Conservation (phyloP, 2,113 vertebrate species). For the Bos taurus region ARS-UCD2.0 NC_037343.1:69441001-69441500, state of each 20-base stretch:
- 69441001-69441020: constrained; percentile 63
- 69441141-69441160: constrained; percentile 75
- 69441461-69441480: constrained; percentile 82
- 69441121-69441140: constrained; percentile 76
- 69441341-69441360: constrained; percentile 86
- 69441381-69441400: constrained; percentile 87
- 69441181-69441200: constrained; percentile 63
- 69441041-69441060: constrained; percentile 71
- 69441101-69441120: constrained; percentile 47
- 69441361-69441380: constrained; percentile 88
- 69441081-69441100: constrained; percentile 66
- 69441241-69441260: constrained; percentile 75
- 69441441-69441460: constrained; percentile 84
- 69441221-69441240: constrained; percentile 77
- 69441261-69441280: constrained; percentile 77
- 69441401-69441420: constrained; percentile 89
- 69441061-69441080: constrained; percentile 73
- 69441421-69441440: constrained; percentile 86
- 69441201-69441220: constrained; percentile 76
- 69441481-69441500: constrained; percentile 71
- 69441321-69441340: constrained; percentile 84
- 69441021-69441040: constrained; percentile 63
- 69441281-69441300: constrained; percentile 80
- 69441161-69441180: constrained; percentile 74
- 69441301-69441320: constrained; percentile 76